Evolutionary conservation across 2,113 vertebrate genomes (phyloP).

Genomic region (Bubalus kerabau): DNA sequence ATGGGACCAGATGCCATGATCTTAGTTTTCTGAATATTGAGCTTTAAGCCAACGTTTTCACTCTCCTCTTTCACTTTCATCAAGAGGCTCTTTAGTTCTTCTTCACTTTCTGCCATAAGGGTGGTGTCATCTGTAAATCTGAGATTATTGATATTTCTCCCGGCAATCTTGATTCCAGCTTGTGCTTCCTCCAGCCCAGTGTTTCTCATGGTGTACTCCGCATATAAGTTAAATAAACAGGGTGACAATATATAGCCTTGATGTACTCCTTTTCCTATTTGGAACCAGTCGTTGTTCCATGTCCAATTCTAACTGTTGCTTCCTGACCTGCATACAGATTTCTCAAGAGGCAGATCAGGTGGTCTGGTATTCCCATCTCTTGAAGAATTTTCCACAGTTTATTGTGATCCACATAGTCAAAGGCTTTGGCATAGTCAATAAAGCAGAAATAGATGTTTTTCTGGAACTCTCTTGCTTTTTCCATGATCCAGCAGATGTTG

Average conservation of each 20-base stretch:
- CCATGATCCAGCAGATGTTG: fast-evolving
- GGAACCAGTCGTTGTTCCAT: neutral
- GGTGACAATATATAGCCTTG: neutral
- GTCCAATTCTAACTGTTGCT: neutral
- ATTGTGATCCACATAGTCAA: neutral
- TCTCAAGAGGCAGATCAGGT: neutral
- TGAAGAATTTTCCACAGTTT: neutral
- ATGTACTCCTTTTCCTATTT: neutral
- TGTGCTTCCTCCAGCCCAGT: neutral
- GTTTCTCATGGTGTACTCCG: neutral
- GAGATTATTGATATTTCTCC: neutral
- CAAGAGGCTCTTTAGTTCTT: neutral
- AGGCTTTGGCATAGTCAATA: neutral
- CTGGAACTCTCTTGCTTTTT: neutral
- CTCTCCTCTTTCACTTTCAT: neutral
- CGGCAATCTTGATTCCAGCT: neutral
- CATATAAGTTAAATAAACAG: neutral
- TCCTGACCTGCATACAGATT: neutral
- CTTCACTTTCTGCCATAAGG: neutral
- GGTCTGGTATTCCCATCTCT: neutral
- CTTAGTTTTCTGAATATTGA: neutral
- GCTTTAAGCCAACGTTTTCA: neutral
- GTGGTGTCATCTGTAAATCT: neutral
- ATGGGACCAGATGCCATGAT: neutral
- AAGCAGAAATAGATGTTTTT: neutral